A percentile compares a stretch with the other conserved stretches of the same genome.
phyloP scores from a whole-genome alignment of 2,888 invertebrate species.

The Tenthredo scrophulariae region DNA sequence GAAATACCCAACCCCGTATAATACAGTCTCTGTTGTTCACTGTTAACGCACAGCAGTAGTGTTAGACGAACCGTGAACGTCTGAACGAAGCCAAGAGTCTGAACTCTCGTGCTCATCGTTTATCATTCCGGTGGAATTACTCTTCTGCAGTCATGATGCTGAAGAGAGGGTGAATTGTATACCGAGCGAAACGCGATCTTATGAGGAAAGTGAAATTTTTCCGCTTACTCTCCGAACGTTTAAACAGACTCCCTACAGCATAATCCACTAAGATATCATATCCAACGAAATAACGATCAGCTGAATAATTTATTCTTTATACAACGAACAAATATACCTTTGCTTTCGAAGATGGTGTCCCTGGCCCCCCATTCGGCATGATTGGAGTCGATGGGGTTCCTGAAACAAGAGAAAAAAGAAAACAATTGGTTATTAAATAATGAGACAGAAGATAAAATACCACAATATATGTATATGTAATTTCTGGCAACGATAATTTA shows the following conservation, averaged over 20 bases:
- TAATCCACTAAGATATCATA: no score
- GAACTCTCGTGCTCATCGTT: conserved; percentile 34
- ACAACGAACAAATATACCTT: conserved; percentile 80
- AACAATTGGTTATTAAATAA: conserved; percentile 8
- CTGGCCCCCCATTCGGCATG: conserved; percentile 89
- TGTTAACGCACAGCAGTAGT: background rate
- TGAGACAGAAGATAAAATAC: background rate
- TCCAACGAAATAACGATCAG: no score
- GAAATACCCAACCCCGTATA: background rate
- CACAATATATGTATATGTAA: background rate
- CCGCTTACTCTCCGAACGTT: background rate
- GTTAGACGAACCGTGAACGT: conserved; percentile 34
- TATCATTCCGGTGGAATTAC: conserved; percentile 34
- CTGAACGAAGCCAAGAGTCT: conserved; percentile 42
- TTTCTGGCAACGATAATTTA: background rate
- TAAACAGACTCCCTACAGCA: no score
- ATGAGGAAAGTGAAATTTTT: background rate
- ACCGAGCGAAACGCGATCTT: background rate
- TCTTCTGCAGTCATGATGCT: conserved; percentile 13
- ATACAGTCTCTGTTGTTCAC: conserved; percentile 25
- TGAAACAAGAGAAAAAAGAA: conserved; percentile 75
- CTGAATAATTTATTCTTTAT: background rate
- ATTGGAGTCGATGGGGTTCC: conserved; percentile 80
- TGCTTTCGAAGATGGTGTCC: conserved; percentile 90
- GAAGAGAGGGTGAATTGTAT: conserved; percentile 20